A percentile compares a stretch with the other conserved stretches of the same genome.
phyloP scores from a whole-genome alignment of 2,113 vertebrate genomes.

The Sebastes schlegelii region DNA sequence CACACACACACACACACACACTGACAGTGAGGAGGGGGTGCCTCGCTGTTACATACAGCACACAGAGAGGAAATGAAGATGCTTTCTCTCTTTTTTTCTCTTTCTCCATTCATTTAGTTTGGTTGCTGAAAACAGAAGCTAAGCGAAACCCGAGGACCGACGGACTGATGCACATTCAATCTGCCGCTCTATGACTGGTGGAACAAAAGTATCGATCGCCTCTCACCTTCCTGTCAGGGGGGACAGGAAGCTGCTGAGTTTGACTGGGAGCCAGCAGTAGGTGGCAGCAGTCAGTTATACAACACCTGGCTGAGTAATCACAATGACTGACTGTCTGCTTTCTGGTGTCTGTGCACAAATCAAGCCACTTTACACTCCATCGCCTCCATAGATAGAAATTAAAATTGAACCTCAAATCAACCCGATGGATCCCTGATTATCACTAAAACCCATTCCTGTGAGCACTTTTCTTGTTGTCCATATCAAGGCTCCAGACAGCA shows the following conservation, averaged over 20 bases:
- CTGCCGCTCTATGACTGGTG: constrained; percentile 37
- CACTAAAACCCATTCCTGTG: background rate
- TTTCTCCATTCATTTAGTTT: constrained; percentile 30
- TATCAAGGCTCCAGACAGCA: constrained; percentile 15
- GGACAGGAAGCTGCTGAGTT: constrained; percentile 37
- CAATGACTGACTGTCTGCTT: constrained; percentile 2
- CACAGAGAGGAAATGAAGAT: constrained; percentile 14
- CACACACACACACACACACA: constrained; percentile 28
- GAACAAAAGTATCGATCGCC: constrained; percentile 72
- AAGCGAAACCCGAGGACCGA: constrained; percentile 60
- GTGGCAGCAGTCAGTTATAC: constrained; percentile 80
- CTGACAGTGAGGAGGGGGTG: constrained; percentile 19
- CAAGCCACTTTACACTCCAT: constrained; percentile 7
- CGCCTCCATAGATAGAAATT: background rate
- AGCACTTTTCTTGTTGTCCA: constrained; percentile 10
- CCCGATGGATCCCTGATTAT: background rate
- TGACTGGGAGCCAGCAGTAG: constrained; percentile 70
- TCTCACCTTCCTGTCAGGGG: constrained; percentile 68
- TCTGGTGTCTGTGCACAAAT: constrained; percentile 21
- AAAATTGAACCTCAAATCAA: background rate
- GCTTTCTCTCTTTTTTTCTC: background rate
- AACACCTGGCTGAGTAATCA: constrained; percentile 59
- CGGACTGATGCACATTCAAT: constrained; percentile 40
- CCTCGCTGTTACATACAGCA: background rate
- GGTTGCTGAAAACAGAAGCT: constrained; percentile 37